These are phyloP conservation scores for Cynopterus sphinx DNA, from an alignment of 2,797 vertebrate species.

Conservation along the genomic window DNA sequence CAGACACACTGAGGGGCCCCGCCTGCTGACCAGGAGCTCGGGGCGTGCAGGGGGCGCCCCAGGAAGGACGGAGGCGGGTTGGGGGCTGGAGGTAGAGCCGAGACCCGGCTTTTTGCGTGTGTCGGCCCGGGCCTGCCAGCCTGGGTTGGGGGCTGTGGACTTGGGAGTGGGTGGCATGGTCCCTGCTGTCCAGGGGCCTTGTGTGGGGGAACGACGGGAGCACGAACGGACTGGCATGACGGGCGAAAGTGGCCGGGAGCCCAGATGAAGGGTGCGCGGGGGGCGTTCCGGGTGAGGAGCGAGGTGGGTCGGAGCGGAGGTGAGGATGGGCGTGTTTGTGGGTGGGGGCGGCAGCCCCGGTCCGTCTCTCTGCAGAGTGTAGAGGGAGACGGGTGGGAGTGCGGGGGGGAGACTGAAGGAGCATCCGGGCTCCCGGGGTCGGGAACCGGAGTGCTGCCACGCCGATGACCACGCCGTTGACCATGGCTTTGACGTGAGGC, in stretches of 20 bases:
- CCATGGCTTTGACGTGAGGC: background rate
- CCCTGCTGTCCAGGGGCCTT: background rate
- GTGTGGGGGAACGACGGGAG: too few species aligned
- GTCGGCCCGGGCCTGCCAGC: rapidly evolving
- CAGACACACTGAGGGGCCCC: rapidly evolving
- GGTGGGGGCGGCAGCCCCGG: background rate
- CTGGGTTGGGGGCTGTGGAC: background rate
- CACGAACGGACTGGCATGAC: background rate
- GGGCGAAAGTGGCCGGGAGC: background rate
- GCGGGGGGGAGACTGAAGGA: background rate
- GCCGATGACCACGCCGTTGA: too few species aligned
- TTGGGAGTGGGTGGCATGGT: rapidly evolving
- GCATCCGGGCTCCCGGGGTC: too few species aligned
- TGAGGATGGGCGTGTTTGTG: background rate
- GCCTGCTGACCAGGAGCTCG: background rate
- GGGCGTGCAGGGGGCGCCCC: background rate
- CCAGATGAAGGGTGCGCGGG: background rate
- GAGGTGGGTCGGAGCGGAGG: background rate
- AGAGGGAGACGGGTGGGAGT: too few species aligned
- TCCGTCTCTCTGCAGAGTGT: background rate
- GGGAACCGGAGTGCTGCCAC: too few species aligned
- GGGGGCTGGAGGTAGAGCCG: background rate
- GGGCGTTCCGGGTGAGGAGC: background rate
- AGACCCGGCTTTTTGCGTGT: background rate
- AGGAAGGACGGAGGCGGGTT: rapidly evolving